Percentiles rank a stretch among this genome's conserved stretches.
Evolutionary conservation across 2,888 invertebrate species (phyloP).

Genomic region (Xylophagus ater): DNA sequence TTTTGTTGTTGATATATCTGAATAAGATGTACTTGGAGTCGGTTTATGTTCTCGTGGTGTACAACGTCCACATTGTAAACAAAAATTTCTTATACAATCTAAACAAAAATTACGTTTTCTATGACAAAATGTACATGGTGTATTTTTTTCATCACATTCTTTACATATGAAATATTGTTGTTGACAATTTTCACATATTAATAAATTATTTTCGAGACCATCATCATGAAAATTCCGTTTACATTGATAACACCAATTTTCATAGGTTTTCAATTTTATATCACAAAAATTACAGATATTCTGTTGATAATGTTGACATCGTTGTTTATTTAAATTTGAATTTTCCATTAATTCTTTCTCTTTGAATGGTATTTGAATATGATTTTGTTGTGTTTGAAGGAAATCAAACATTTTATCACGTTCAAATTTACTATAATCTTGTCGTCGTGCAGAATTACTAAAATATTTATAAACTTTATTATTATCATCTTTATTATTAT

Average conservation of each 20-base stretch:
- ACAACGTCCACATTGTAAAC: slow-evolving; percentile 30
- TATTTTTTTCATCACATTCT: slow-evolving; percentile 27
- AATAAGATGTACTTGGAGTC: background rate
- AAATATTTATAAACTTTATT: slow-evolving; percentile 38
- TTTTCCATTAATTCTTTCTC: background rate
- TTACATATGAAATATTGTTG: slow-evolving; percentile 28
- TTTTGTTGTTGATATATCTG: background rate
- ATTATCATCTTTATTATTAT: slow-evolving; percentile 16
- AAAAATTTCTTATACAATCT: slow-evolving; percentile 30
- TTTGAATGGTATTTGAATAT: too few relatives aligned
- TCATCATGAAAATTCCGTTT: slow-evolving; percentile 23
- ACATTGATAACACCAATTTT: slow-evolving; percentile 32
- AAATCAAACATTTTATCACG: too few relatives aligned
- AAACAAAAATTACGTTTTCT: slow-evolving; percentile 31
- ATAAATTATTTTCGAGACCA: slow-evolving; percentile 9
- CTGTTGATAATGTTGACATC: slow-evolving; percentile 32
- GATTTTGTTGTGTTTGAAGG: too few relatives aligned
- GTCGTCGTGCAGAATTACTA: slow-evolving; percentile 35
- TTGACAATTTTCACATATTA: slow-evolving; percentile 31
- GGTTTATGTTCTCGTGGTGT: background rate
- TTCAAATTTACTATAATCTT: too few relatives aligned
- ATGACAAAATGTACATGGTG: slow-evolving; percentile 30
- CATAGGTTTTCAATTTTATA: slow-evolving; percentile 29
- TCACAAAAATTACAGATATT: slow-evolving; percentile 33
- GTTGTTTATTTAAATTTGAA: slow-evolving; percentile 15